Percentiles rank a stretch among this genome's conserved stretches.
Evolutionary conservation across 2,888 invertebrate species (phyloP).

Genomic region (Pogonocherus hispidulus): DNA sequence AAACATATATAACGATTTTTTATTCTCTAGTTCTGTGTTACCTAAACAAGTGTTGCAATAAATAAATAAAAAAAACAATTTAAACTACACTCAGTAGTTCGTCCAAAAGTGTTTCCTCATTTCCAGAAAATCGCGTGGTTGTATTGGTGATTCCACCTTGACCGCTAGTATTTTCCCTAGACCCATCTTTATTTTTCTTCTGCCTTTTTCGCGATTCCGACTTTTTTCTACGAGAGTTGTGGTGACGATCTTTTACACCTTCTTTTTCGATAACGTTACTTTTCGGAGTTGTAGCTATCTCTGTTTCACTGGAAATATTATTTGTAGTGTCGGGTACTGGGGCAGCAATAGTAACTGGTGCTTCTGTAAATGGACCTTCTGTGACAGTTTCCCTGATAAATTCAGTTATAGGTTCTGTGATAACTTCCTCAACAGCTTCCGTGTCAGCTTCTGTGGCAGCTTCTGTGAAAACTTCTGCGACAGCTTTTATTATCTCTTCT

Average conservation of each 20-base stretch:
- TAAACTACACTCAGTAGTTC: constrained; percentile 12
- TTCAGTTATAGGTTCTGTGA: background rate
- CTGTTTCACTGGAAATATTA: too few species aligned
- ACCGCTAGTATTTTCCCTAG: background rate
- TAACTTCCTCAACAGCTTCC: background rate
- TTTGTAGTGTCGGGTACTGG: background rate
- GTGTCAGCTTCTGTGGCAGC: background rate
- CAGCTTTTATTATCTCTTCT: too few species aligned
- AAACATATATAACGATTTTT: too few species aligned
- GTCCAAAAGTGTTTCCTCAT: background rate
- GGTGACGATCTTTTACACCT: background rate
- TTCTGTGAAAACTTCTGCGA: too few species aligned
- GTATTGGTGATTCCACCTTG: background rate
- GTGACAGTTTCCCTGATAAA: background rate
- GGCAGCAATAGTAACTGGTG: background rate
- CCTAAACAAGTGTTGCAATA: too few species aligned
- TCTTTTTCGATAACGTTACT: constrained; percentile 9
- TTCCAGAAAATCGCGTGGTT: background rate
- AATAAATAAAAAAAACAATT: background rate
- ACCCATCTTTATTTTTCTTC: background rate
- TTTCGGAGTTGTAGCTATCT: background rate
- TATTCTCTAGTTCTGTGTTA: too few species aligned
- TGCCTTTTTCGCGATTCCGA: background rate
- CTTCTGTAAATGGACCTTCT: background rate
- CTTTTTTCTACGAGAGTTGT: background rate